These are phyloP conservation scores for Mallotus villosus DNA, from an alignment of 2,797 vertebrate genomes.

Conservation along the genomic window DNA sequence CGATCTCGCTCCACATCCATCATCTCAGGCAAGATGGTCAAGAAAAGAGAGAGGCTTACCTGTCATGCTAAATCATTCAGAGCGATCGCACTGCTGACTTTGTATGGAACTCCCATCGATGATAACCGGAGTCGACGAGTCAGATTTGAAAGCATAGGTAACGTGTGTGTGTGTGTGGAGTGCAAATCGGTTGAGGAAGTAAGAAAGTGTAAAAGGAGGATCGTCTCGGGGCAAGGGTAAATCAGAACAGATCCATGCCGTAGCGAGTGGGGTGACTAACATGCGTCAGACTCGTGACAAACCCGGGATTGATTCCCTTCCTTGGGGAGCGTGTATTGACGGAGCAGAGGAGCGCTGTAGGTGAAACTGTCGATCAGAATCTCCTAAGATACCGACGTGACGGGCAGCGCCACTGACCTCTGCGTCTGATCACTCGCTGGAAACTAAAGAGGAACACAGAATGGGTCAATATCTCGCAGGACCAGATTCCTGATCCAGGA, in stretches of 20 bases:
- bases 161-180: slow-evolving; percentile 41
- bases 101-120: neutral
- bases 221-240: neutral
- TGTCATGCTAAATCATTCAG: slow-evolving; percentile 54
- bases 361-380: slow-evolving; percentile 36
- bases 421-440: slow-evolving; percentile 19
- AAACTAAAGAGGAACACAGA: slow-evolving; percentile 26
- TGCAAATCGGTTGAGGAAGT: slow-evolving; percentile 18
- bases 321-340: slow-evolving; percentile 33
- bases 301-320: slow-evolving; percentile 25
- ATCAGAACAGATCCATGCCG: neutral
- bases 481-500: neutral
- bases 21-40: slow-evolving; percentile 52
- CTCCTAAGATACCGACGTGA: slow-evolving; percentile 39
- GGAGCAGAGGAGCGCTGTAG: slow-evolving; percentile 26
- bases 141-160: neutral
- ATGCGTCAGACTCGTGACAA: slow-evolving; percentile 12
- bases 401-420: slow-evolving; percentile 32
- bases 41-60: slow-evolving; percentile 39
- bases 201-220: slow-evolving; percentile 5
- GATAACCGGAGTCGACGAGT: neutral
- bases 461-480: slow-evolving; percentile 11
- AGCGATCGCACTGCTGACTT: slow-evolving; percentile 40
- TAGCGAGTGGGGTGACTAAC: slow-evolving; percentile 13
- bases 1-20: slow-evolving; percentile 5